A percentile compares a stretch with the other conserved stretches of the same genome.
phyloP scores from a whole-genome alignment of 2,797 vertebrate genomes.

The Hipposideros larvatus region DNA sequence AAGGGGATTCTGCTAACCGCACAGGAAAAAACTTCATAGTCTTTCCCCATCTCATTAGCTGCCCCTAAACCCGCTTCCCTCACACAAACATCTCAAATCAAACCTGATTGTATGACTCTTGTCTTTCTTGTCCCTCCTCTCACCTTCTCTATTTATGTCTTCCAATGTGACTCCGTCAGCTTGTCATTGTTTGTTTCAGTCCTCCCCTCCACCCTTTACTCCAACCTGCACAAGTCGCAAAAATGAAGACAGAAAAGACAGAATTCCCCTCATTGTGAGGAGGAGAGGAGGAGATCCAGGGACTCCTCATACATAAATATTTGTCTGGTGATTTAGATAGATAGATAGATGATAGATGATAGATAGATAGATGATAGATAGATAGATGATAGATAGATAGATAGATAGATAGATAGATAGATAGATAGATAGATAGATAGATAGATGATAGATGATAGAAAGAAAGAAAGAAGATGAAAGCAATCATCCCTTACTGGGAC shows the following conservation, averaged over 20 bases:
- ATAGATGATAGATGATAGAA: neutral
- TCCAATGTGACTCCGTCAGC: neutral
- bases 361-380: neutral
- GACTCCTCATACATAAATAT: neutral
- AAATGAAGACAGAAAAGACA: neutral
- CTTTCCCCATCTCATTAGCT: neutral
- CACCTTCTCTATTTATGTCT: neutral
- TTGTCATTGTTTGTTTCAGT: neutral
- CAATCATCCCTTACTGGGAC: neutral
- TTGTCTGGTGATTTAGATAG: neutral
- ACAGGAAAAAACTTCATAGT: neutral
- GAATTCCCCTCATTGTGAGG: neutral
- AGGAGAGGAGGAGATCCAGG: neutral
- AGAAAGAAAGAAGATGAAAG: neutral
- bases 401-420: neutral
- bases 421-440: neutral
- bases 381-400: neutral
- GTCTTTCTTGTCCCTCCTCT: neutral
- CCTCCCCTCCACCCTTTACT: neutral
- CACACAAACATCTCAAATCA: neutral
- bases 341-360: neutral
- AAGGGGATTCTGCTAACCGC: neutral
- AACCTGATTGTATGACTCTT: neutral
- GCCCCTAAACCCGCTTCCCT: neutral
- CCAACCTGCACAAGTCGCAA: neutral